Conservation (phyloP, 2,888 invertebrate genomes). For the Tetanocera ferruginea region DNA sequence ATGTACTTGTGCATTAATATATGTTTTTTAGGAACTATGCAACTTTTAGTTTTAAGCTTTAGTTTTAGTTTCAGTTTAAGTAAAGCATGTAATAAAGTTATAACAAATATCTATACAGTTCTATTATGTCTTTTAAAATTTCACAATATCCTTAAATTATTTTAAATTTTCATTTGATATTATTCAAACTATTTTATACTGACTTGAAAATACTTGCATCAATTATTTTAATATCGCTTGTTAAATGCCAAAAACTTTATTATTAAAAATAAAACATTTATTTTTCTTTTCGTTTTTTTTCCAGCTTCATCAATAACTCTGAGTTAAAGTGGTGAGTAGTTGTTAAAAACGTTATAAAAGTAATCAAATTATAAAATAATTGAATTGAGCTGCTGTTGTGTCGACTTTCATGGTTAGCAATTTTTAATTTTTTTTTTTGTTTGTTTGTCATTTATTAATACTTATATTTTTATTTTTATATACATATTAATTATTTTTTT, state of each 20-base stretch:
- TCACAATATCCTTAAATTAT: too few relatives aligned
- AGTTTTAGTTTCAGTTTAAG: too few relatives aligned
- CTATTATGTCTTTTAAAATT: too few relatives aligned
- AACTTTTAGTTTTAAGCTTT: too few relatives aligned
- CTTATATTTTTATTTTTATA: not conserved
- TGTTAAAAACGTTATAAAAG: slow-evolving; percentile 3
- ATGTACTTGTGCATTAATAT: too few relatives aligned
- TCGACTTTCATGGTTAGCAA: not conserved
- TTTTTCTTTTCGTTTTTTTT: not conserved
- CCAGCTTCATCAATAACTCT: slow-evolving; percentile 15
- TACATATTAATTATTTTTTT: slow-evolving; percentile 4
- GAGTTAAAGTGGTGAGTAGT: slow-evolving; percentile 15
- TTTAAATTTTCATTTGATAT: too few relatives aligned
- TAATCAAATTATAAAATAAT: not conserved
- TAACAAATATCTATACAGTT: too few relatives aligned
- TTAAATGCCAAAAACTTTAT: not conserved
- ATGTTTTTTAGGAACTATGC: too few relatives aligned
- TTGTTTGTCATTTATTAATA: not conserved
- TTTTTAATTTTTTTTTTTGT: not conserved
- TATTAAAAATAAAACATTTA: not conserved
- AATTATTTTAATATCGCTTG: not conserved
- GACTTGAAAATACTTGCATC: not conserved
- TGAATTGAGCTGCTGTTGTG: not conserved
- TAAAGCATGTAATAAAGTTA: too few relatives aligned
- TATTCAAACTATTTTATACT: too few relatives aligned